Percentiles rank a stretch among this genome's conserved stretches.
phyloP scores from a whole-genome alignment of 2,113 vertebrate species.

The Zapus hudsonius region DNA sequence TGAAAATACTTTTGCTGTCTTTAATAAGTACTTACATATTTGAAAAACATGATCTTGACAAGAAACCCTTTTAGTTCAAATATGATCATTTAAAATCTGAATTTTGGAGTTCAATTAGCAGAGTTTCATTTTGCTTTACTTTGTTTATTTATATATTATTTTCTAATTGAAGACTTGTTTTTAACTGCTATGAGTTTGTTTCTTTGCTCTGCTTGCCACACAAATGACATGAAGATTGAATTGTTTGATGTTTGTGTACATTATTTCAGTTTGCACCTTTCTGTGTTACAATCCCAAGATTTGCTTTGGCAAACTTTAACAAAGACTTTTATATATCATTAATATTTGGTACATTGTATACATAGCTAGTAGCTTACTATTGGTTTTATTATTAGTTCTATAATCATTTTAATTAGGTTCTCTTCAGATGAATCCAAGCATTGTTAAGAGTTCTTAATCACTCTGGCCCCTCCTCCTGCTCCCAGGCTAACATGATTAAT shows the following conservation, averaged over 20 bases:
- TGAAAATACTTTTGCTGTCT: neutral
- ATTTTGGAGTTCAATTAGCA: neutral
- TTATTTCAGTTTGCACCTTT: too few species aligned
- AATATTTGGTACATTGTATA: neutral
- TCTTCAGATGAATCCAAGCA: neutral
- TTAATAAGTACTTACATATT: neutral
- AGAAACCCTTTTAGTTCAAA: neutral
- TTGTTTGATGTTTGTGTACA: neutral
- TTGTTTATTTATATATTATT: neutral
- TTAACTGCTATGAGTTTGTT: neutral
- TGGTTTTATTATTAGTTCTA: neutral
- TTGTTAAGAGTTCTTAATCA: neutral
- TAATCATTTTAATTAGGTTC: neutral
- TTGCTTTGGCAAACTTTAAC: neutral
- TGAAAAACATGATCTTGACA: neutral
- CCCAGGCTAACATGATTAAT: neutral
- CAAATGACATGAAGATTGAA: neutral
- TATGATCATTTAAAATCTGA: neutral
- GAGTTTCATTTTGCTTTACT: too few species aligned
- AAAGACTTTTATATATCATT: neutral
- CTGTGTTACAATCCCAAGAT: too few species aligned
- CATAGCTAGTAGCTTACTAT: neutral
- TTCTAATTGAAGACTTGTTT: neutral
- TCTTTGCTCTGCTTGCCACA: neutral
- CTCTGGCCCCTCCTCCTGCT: neutral